Evolutionary conservation across 2,797 vertebrate species (phyloP).

Genomic region (Coregonus suidteri): DNA sequence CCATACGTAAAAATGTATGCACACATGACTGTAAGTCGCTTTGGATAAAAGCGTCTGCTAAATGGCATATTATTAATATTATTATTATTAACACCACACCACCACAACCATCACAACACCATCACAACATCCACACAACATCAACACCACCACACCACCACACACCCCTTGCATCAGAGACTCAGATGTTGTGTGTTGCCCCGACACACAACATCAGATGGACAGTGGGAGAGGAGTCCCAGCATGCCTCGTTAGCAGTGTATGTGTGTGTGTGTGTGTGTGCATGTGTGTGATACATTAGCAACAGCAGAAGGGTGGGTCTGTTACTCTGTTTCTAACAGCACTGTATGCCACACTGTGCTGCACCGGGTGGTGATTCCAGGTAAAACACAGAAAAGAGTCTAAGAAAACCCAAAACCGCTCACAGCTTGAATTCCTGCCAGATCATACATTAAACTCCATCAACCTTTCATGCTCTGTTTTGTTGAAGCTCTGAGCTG

Average conservation of each 20-base stretch:
- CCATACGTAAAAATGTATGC: too few species aligned
- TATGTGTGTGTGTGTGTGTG: neutral
- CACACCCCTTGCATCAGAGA: too few species aligned
- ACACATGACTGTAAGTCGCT: too few species aligned
- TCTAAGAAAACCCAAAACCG: slow-evolving; percentile 14
- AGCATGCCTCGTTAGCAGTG: slow-evolving; percentile 2
- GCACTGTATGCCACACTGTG: neutral
- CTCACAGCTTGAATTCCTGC: slow-evolving; percentile 45
- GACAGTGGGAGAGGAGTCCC: slow-evolving; percentile 42
- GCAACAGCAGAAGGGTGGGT: neutral
- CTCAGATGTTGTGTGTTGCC: too few species aligned
- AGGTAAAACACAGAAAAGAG: neutral
- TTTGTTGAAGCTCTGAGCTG: slow-evolving; percentile 14
- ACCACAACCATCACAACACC: too few species aligned
- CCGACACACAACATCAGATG: neutral
- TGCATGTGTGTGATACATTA: neutral
- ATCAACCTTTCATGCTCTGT: slow-evolving; percentile 52
- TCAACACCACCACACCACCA: too few species aligned
- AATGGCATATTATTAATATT: too few species aligned
- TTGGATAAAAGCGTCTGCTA: too few species aligned
- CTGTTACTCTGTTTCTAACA: neutral
- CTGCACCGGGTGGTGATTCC: neutral
- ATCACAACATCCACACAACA: too few species aligned
- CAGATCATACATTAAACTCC: slow-evolving; percentile 53
- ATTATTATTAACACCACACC: too few species aligned